Conservation (phyloP, 2,113 vertebrate genomes). For the Rhinogobius similis region DNA sequence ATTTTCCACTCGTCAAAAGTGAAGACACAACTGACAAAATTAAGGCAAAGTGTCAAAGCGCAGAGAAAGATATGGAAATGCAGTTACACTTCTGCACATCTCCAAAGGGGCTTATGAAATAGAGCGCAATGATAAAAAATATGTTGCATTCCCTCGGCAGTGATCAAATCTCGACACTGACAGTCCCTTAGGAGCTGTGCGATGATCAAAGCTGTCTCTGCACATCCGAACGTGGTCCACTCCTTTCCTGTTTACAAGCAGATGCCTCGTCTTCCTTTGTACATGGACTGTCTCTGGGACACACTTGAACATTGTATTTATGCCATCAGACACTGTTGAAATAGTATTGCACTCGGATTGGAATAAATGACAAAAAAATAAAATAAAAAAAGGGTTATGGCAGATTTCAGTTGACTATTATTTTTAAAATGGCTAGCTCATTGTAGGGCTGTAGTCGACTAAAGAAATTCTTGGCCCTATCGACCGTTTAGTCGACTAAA, state of each 20-base stretch:
- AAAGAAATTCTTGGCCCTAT: no score
- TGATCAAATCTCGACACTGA: neutral
- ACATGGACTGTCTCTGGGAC: slow-evolving; percentile 14
- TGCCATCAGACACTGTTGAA: no score
- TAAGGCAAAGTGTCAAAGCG: slow-evolving; percentile 1
- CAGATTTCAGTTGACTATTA: no score
- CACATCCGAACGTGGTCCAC: slow-evolving; percentile 15
- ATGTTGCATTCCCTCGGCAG: neutral
- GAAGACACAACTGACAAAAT: neutral
- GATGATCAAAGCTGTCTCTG: slow-evolving; percentile 1
- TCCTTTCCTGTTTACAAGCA: slow-evolving; percentile 71
- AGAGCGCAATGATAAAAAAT: neutral
- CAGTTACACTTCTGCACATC: neutral
- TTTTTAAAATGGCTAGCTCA: no score
- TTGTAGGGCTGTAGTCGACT: no score
- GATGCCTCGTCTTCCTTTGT: slow-evolving; percentile 41
- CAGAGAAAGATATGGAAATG: neutral
- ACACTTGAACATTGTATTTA: neutral
- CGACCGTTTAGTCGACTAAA: no score
- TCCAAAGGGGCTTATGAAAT: neutral
- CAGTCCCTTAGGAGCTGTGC: neutral
- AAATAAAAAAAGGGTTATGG: no score
- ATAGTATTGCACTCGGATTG: no score
- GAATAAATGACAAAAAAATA: no score
- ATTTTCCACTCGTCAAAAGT: neutral